A percentile compares a stretch with the other conserved stretches of the same genome.
phyloP scores from a whole-genome alignment of 2,113 vertebrate species.

The Gila orcuttii region DNA sequence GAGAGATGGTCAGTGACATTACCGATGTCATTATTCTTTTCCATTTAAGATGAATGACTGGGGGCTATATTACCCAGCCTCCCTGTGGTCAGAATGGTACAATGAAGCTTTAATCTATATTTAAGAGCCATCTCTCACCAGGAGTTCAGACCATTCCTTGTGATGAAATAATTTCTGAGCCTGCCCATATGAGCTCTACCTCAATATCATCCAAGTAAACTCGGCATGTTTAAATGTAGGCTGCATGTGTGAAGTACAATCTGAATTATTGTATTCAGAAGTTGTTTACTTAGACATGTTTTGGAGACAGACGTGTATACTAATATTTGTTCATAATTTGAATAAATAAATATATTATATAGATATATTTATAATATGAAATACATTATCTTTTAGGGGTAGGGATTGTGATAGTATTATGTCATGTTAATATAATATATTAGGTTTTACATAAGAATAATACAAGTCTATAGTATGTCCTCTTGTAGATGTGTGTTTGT shows the following conservation, averaged over 20 bases:
- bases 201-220: not conserved
- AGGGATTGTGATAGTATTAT: not conserved
- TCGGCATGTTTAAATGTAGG: too few relatives aligned
- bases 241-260: too few relatives aligned
- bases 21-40: not conserved
- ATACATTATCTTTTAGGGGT: not conserved
- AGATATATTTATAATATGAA: too few relatives aligned
- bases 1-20: not conserved
- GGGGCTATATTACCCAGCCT: not conserved
- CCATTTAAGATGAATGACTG: not conserved
- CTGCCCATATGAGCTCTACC: not conserved
- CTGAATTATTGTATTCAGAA: too few relatives aligned
- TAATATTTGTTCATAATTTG: too few relatives aligned
- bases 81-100: not conserved
- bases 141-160: not conserved
- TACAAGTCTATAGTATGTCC: not conserved
- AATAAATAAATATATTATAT: too few relatives aligned
- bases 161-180: slow-evolving; percentile 1
- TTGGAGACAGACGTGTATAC: too few relatives aligned
- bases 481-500: not conserved
- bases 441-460: not conserved
- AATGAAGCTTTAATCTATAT: slow-evolving; percentile 34
- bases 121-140: not conserved
- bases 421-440: not conserved
- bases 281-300: too few relatives aligned